phyloP scores from a whole-genome alignment of 2,113 vertebrate species.

The Euleptes europaea region DNA sequence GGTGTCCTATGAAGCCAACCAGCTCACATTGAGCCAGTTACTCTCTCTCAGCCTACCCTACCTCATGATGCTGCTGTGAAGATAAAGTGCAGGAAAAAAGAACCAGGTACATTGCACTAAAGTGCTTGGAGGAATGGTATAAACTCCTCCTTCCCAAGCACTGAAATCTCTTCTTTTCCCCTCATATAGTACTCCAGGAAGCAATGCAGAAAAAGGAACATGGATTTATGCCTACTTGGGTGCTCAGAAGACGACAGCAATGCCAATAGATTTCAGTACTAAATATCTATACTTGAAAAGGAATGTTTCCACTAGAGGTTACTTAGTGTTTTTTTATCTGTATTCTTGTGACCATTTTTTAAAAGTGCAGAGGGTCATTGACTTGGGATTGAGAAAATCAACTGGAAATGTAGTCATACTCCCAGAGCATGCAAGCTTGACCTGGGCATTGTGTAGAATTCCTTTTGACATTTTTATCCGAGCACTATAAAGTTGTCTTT shows the following conservation, averaged over 20 bases:
- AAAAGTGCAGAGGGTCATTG: not conserved
- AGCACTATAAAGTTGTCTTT: slow-evolving; percentile 71
- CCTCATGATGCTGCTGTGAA: too few relatives aligned
- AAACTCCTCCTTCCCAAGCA: too few relatives aligned
- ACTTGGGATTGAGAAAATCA: slow-evolving; percentile 46
- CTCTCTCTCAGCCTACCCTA: too few relatives aligned
- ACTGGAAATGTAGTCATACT: slow-evolving; percentile 35
- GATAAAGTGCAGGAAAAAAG: too few relatives aligned
- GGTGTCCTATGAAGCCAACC: too few relatives aligned
- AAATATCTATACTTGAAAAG: not conserved
- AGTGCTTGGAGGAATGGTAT: too few relatives aligned
- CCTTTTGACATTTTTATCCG: slow-evolving; percentile 72
- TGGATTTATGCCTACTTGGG: not conserved
- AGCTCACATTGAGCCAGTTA: too few relatives aligned
- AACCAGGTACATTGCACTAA: too few relatives aligned
- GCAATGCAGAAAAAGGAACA: not conserved
- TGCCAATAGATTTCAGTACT: not conserved
- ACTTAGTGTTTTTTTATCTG: not conserved
- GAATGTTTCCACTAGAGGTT: not conserved
- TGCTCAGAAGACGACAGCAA: not conserved
- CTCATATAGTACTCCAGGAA: not conserved
- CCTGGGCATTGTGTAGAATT: slow-evolving; percentile 60
- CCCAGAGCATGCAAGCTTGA: not conserved
- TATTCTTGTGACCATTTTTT: not conserved
- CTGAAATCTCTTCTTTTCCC: not conserved